phyloP scores from a whole-genome alignment of 2,888 invertebrate genomes.

The Elaeidobius kamerunicus region DNA sequence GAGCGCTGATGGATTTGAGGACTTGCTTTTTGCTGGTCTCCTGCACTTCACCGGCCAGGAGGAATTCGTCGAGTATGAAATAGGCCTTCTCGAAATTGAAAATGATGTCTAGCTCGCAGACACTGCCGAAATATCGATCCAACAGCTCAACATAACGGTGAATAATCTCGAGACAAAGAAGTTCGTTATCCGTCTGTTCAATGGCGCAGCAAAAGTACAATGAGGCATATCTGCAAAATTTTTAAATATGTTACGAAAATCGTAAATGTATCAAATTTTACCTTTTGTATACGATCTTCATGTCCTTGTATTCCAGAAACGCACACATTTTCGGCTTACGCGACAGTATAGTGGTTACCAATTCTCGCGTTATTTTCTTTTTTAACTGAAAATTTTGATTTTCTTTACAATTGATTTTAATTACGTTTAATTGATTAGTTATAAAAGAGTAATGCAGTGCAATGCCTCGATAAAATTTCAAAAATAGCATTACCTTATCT shows the following conservation, averaged over 20 bases:
- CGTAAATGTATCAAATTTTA: no score
- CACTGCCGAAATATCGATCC: constrained; percentile 99
- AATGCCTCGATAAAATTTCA: neutral
- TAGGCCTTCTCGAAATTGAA: constrained; percentile 99
- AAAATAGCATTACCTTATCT: constrained; percentile 41
- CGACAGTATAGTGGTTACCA: constrained; percentile 91
- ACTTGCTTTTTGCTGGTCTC: constrained; percentile 99
- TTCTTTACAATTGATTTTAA: no score
- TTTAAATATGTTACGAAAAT: no score
- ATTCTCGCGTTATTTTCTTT: constrained; percentile 94
- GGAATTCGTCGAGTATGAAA: constrained; percentile 95
- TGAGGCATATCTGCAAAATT: constrained; percentile 98
- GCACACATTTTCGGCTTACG: constrained; percentile 99
- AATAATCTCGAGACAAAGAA: constrained; percentile 93
- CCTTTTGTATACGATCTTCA: constrained; percentile 97
- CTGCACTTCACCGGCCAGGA: constrained; percentile 97
- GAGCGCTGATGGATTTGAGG: constrained; percentile 97
- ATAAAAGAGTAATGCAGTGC: neutral
- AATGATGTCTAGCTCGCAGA: constrained; percentile 96
- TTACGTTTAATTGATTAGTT: neutral
- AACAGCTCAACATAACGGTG: constrained; percentile 98
- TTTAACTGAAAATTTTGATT: no score
- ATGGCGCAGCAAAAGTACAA: constrained; percentile 99
- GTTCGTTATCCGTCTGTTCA: constrained; percentile 96
- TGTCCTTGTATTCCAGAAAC: constrained; percentile 98